phyloP scores from a whole-genome alignment of 2,888 invertebrate species.

The Notodonta dromedarius region DNA sequence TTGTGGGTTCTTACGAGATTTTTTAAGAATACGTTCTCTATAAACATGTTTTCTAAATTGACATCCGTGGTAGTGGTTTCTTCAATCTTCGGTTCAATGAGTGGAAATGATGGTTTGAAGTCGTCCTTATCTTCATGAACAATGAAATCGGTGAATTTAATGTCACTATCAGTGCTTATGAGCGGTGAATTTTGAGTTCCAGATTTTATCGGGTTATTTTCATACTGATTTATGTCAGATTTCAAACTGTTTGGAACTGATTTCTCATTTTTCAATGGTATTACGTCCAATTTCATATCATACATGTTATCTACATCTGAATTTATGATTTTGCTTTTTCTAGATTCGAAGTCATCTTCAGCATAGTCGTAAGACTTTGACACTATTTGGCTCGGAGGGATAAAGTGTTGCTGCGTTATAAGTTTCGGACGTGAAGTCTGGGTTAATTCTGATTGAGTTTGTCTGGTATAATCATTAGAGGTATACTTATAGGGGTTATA shows the following conservation, averaged over 20 bases:
- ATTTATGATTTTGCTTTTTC: slow-evolving; percentile 40
- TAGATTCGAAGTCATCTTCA: slow-evolving; percentile 52
- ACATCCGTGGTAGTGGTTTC: slow-evolving; percentile 44
- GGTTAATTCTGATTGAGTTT: slow-evolving; percentile 14
- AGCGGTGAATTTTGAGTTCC: slow-evolving; percentile 37
- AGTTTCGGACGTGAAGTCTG: slow-evolving; percentile 45
- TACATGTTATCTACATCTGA: slow-evolving; percentile 18
- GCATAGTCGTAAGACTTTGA: slow-evolving; percentile 66
- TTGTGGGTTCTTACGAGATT: slow-evolving; percentile 54
- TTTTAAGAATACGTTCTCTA: slow-evolving; percentile 70
- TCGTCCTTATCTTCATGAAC: slow-evolving; percentile 44
- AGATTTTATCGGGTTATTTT: slow-evolving; percentile 37
- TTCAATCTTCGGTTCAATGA: slow-evolving; percentile 30
- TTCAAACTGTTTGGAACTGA: slow-evolving; percentile 25
- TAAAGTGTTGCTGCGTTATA: slow-evolving; percentile 57
- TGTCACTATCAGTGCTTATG: slow-evolving; percentile 28
- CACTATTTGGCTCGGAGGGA: slow-evolving; percentile 58
- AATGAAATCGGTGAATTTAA: slow-evolving; percentile 51
- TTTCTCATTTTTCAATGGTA: slow-evolving; percentile 32
- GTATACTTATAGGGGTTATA: slow-evolving; percentile 8
- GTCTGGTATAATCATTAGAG: slow-evolving; percentile 9
- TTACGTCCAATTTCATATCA: slow-evolving; percentile 29
- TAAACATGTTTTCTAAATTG: slow-evolving; percentile 53
- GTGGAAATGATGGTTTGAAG: slow-evolving; percentile 49
- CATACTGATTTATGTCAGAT: slow-evolving; percentile 28